Percentiles rank a stretch among this genome's conserved stretches.
phyloP scores from a whole-genome alignment of 1,140 invertebrate genomes.

The Monomorium pharaonis region DNA sequence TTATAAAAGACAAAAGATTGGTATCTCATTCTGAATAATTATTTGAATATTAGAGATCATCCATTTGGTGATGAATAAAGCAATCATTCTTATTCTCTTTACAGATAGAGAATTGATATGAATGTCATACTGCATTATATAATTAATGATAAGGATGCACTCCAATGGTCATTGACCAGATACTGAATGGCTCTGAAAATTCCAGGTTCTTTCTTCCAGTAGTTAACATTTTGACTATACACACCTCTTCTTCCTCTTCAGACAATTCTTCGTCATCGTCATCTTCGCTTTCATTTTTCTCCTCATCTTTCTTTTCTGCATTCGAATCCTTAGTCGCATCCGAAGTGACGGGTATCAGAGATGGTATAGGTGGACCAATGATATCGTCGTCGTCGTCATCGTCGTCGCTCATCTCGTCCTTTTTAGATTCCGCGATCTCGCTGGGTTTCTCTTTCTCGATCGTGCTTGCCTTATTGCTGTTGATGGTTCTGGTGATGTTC shows the following conservation, averaged over 20 bases:
- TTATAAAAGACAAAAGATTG: no score
- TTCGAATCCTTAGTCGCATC: slow-evolving; percentile 62
- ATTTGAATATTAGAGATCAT: no score
- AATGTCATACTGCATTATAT: no score
- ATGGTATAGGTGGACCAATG: slow-evolving; percentile 87
- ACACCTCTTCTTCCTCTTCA: slow-evolving; percentile 84
- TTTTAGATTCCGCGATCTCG: slow-evolving; percentile 62
- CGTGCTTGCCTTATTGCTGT: slow-evolving; percentile 79
- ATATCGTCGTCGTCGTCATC: slow-evolving; percentile 84
- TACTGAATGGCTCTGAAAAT: no score
- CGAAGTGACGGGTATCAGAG: background rate
- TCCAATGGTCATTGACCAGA: no score
- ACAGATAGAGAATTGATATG: no score
- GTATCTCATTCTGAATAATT: no score
- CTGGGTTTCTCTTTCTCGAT: slow-evolving; percentile 83
- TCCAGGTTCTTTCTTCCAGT: no score
- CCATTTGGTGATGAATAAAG: no score
- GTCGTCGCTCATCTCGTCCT: slow-evolving; percentile 68
- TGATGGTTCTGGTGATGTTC: slow-evolving; percentile 81
- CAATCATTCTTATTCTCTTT: no score
- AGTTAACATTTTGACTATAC: no score
- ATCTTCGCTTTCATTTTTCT: slow-evolving; percentile 33
- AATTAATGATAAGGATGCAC: no score
- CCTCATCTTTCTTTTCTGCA: slow-evolving; percentile 12
- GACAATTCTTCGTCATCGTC: slow-evolving; percentile 69